Conservation (phyloP, 2,113 vertebrate species). For the Proterorhinus semilunaris region DNA sequence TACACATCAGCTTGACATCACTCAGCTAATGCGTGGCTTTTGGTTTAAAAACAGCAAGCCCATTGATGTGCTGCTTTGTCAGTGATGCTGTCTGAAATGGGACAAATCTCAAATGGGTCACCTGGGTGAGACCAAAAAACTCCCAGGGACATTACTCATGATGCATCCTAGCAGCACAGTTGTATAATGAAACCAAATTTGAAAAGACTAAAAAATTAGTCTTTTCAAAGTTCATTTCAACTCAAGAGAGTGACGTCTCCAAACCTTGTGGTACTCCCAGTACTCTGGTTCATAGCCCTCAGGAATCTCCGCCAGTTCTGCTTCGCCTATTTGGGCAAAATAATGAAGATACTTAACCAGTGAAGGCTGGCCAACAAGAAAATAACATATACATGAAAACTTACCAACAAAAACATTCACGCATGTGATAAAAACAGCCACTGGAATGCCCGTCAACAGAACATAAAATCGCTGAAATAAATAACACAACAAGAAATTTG, state of each 20-base stretch:
- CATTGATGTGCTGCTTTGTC: no score
- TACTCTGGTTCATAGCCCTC: constrained; percentile 89
- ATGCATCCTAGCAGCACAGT: no score
- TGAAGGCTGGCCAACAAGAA: not conserved
- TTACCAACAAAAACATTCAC: constrained; percentile 92
- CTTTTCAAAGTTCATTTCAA: no score
- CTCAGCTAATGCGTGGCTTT: no score
- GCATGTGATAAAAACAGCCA: constrained; percentile 72
- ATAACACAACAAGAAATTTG: constrained; percentile 15
- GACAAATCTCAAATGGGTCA: no score
- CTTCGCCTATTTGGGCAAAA: constrained; percentile 80
- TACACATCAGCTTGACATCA: no score
- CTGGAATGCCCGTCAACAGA: constrained; percentile 85
- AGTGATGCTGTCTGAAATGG: no score
- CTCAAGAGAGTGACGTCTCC: not conserved
- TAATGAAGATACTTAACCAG: not conserved
- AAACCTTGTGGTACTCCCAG: constrained; percentile 93
- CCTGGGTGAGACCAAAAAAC: no score
- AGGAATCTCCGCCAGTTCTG: constrained; percentile 88
- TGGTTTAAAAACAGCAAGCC: no score
- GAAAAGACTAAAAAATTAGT: no score
- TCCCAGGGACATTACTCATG: no score
- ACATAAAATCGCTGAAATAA: constrained; percentile 81
- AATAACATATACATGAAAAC: constrained; percentile 36
- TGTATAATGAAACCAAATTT: no score